Base-by-base conservation (phyloP, 1,140 invertebrate species). In the Drosophila paulistorum region DNA sequence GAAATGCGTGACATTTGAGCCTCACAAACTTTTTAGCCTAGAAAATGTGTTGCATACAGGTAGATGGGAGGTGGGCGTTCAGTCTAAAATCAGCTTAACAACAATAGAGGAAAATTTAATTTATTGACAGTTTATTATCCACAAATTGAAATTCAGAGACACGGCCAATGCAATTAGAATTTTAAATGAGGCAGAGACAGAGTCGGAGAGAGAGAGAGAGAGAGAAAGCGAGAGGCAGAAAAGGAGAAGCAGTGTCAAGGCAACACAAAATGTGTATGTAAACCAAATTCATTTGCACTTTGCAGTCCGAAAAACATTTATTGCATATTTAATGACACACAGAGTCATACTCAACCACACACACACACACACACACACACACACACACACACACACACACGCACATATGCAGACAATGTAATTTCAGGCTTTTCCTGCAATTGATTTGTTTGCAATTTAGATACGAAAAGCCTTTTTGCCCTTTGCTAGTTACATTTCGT, bases 301-400 rank as follows among this genome's bases (percentile, higher is more conserved):
- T 78, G 65, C 74, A 77, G 78, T 63, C 13, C 42, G 42, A 87
- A 86, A 48, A 48, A 51, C 45, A 51, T 86, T 87, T 83, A 81
- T 89, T 89, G 84, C 84, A 89, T 89, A 89, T 84, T 89, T 89
- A 75, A 89, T 89, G 84, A 72, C 71, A 77, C 20, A 30, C 30
- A 30, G 30, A 30, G 30, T 30, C 30, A 30, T 17, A 7, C 30
- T 5, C 30, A 51, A n/a, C n/a, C 45, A 2, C 45, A 48, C 7
- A 48, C 17, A 20, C 14, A 20, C 45, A 20, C 5, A 45, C n/a
- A 51, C 45, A 2, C 45, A 48, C 7, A 48, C 17, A 20, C 14
- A 20, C 45, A 20, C 5, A 45, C n/a, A 7, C 42, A 45, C 5
- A 14, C 3, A 42, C 6, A 45, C 17, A 51, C 10, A 5, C 45